Conservation (phyloP, 2,113 vertebrate genomes). For the Gavia stellata region DNA sequence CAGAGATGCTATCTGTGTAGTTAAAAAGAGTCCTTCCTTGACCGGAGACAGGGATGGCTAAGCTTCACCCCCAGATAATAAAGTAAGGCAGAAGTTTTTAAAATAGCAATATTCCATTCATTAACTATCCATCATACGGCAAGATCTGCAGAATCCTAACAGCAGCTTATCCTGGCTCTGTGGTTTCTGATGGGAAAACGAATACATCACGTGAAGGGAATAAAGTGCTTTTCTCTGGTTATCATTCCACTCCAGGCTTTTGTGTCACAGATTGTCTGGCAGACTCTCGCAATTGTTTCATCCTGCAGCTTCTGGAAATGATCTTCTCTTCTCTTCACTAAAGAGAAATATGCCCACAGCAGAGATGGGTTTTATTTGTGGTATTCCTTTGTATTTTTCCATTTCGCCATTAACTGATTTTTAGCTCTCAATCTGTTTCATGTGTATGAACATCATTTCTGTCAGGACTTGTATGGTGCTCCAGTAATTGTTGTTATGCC, state of each 20-base stretch:
- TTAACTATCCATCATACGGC: background rate
- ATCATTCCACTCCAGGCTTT: slow-evolving; percentile 41
- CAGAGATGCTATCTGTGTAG: background rate
- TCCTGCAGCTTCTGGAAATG: slow-evolving; percentile 58
- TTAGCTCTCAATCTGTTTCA: background rate
- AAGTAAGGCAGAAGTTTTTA: background rate
- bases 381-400: slow-evolving; percentile 15
- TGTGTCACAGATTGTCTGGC: slow-evolving; percentile 34
- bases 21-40: background rate
- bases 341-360: slow-evolving; percentile 18
- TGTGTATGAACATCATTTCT: background rate
- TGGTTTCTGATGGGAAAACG: slow-evolving; percentile 18
- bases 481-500: background rate
- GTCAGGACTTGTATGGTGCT: background rate
- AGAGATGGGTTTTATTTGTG: slow-evolving; percentile 24
- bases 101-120: background rate
- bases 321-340: slow-evolving; percentile 29
- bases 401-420: slow-evolving; percentile 1
- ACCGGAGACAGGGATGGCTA: background rate
- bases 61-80: background rate
- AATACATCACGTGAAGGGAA: background rate
- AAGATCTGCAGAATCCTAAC: slow-evolving; percentile 1
- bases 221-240: slow-evolving; percentile 41
- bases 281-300: slow-evolving; percentile 31
- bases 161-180: background rate